Conservation (phyloP, 2,113 vertebrate species). For the Pyrgilauda ruficollis region DNA sequence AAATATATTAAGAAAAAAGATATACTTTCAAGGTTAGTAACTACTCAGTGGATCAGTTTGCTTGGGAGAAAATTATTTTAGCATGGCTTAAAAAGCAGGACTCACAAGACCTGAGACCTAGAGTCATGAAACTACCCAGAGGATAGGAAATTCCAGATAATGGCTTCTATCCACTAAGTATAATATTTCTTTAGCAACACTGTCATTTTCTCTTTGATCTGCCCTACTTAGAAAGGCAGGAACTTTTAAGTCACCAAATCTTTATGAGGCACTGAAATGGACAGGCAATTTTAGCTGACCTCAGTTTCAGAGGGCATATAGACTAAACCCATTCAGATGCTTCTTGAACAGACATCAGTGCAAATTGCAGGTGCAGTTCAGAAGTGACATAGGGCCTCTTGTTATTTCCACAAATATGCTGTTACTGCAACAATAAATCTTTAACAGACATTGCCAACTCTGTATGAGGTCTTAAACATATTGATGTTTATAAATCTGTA, state of each 20-base stretch:
- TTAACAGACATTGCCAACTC: background rate
- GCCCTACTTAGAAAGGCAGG: background rate
- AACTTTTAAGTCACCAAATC: background rate
- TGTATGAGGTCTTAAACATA: background rate
- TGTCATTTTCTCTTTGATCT: background rate
- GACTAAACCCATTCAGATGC: background rate
- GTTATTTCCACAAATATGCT: background rate
- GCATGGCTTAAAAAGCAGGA: background rate
- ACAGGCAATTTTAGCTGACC: background rate
- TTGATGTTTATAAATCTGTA: background rate
- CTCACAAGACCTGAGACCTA: background rate
- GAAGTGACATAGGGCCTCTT: background rate
- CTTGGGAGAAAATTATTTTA: background rate
- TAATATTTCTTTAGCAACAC: background rate
- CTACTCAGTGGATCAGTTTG: background rate
- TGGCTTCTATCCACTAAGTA: background rate
- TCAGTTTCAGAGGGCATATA: background rate
- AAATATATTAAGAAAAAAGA: background rate
- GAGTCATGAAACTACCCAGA: background rate
- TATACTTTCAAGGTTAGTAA: background rate
- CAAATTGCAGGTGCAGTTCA: background rate
- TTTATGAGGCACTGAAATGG: background rate
- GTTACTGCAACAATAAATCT: background rate
- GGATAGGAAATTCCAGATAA: background rate
- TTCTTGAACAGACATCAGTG: background rate